Evolutionary conservation across 2,888 invertebrate genomes (phyloP).

Genomic region (Pheosia tremula): DNA sequence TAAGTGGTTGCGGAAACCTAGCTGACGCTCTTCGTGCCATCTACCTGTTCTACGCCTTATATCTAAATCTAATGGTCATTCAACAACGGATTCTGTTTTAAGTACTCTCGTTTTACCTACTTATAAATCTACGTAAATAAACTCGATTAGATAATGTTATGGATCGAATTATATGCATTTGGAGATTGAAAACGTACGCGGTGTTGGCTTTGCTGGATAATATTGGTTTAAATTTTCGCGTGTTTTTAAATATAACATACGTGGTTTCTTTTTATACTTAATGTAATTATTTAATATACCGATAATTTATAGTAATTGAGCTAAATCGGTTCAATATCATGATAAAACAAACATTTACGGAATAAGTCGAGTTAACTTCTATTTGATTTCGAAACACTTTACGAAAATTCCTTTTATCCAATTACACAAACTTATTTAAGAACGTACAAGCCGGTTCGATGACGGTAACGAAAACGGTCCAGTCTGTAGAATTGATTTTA

Average conservation of each 20-base stretch:
- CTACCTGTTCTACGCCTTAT: conserved; percentile 42
- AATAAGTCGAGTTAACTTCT: neutral
- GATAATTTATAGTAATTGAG: too few species aligned
- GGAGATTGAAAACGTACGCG: conserved; percentile 24
- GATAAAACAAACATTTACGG: neutral
- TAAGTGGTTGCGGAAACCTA: conserved; percentile 51
- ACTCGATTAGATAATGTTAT: conserved; percentile 13
- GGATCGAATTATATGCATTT: conserved; percentile 24
- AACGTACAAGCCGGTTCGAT: conserved; percentile 1
- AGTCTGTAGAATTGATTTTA: conserved; percentile 2
- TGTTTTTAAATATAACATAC: too few species aligned
- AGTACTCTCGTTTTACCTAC: conserved; percentile 26
- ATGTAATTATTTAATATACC: too few species aligned
- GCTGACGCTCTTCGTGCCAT: conserved; percentile 42
- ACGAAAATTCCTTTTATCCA: neutral
- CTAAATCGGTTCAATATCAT: neutral
- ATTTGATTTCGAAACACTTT: conserved; percentile 2
- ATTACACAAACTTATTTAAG: conserved; percentile 7
- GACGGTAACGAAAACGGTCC: neutral
- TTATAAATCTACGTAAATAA: conserved; percentile 14
- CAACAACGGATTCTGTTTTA: conserved; percentile 18
- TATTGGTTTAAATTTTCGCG: conserved; percentile 14
- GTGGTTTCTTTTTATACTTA: too few species aligned
- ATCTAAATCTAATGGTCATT: conserved; percentile 29
- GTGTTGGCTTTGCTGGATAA: conserved; percentile 14